Conservation (phyloP, 2,797 vertebrate genomes). For the Acropternis orthonyx region DNA sequence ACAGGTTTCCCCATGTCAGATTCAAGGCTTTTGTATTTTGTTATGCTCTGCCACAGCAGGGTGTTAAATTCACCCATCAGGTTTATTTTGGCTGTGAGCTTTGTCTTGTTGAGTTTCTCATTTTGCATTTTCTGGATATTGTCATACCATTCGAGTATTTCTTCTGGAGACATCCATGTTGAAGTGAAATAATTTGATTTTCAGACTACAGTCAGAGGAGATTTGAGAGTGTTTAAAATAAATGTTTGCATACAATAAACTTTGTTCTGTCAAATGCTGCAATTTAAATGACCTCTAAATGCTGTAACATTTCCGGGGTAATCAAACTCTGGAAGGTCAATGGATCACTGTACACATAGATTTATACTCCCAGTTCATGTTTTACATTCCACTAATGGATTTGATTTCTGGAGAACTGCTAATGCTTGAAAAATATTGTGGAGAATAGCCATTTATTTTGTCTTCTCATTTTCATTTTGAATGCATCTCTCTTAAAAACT, state of each 20-base stretch:
- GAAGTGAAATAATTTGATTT: constrained; percentile 20
- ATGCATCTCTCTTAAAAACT: neutral
- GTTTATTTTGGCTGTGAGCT: constrained; percentile 15
- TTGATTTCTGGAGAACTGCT: neutral
- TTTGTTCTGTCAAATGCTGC: neutral
- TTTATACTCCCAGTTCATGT: constrained; percentile 7
- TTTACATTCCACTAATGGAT: neutral
- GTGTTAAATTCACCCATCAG: neutral
- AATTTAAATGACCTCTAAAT: neutral
- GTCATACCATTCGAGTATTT: neutral
- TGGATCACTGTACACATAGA: neutral
- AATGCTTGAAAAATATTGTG: neutral
- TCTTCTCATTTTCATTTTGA: neutral
- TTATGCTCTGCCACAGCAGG: neutral
- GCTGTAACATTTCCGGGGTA: neutral
- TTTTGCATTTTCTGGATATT: neutral
- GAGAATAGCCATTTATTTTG: neutral
- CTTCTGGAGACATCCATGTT: neutral
- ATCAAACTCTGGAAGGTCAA: neutral
- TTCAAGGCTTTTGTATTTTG: neutral
- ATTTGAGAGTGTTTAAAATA: neutral
- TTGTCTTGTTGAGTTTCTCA: neutral
- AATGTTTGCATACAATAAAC: neutral
- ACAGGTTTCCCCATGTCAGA: neutral
- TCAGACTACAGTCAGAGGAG: neutral